phyloP scores from a whole-genome alignment of 1,140 invertebrate species.

The Phenacoccus solenopsis region DNA sequence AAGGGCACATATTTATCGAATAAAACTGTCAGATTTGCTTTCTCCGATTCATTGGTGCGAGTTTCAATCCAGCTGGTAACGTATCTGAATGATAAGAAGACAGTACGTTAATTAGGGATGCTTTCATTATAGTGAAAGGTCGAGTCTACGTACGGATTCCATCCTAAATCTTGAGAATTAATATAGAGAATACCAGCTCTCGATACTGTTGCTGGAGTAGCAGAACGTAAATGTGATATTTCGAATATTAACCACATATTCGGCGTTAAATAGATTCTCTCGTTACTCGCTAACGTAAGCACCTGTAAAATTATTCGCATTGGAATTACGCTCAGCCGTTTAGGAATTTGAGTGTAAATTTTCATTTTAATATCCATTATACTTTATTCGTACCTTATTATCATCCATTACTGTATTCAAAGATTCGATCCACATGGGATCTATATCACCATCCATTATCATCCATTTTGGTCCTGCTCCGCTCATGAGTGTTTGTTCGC shows the following conservation, averaged over 20 bases:
- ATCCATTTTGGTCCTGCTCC: constrained; percentile 89
- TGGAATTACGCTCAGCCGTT: neutral
- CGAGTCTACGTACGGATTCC: constrained; percentile 74
- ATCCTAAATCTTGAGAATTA: constrained; percentile 88
- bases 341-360: no score
- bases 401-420: constrained; percentile 80
- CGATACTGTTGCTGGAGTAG: constrained; percentile 91
- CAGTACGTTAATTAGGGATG: no score
- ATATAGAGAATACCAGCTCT: constrained; percentile 81
- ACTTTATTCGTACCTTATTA: constrained; percentile 50
- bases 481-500: constrained; percentile 78
- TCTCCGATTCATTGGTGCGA: constrained; percentile 50
- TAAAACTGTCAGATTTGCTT: constrained; percentile 67
- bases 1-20: constrained; percentile 93
- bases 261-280: constrained; percentile 80
- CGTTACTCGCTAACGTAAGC: constrained; percentile 83
- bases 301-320: constrained; percentile 37
- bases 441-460: constrained; percentile 89
- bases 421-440: constrained; percentile 96
- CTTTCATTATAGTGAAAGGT: neutral
- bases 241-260: constrained; percentile 88
- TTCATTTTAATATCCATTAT: no score
- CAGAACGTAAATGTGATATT: constrained; percentile 81
- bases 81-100: constrained; percentile 28
- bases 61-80: constrained; percentile 88